Evolutionary conservation across 2,888 invertebrate genomes (phyloP), one percentile per base, ranked within the genome.

Genomic region (Tetropium fuscum): DNA sequence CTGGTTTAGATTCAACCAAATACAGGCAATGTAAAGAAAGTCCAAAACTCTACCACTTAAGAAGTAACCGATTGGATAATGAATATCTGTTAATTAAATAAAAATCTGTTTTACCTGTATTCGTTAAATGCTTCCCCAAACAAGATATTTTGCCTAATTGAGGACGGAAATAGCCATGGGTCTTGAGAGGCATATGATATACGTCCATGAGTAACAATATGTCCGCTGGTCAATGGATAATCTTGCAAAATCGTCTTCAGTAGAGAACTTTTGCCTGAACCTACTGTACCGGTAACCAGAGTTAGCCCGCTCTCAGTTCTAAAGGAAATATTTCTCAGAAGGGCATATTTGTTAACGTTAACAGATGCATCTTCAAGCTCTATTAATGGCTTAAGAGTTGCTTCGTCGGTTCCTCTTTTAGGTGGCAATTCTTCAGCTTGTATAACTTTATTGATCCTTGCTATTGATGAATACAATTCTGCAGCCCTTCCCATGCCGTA

Each of bases 401-500:
- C 60, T 45, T 66, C 61, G 25, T 65, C 65, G n/a, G 47, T 60
- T 5, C 36, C 38, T 10, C 49, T 49, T 18, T 58, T 54, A 7
- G 60, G 43, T 2, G 58, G 60, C 20, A 70, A 30, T 51, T 85
- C 84, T n/a, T 83, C 82, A 58, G 81, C 81, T 66, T 80, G 61
- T 72, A 85, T 78, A 49, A 84, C 89, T 77, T 78, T 85, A 82
- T 86, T 86, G 18, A 95, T 83, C 58, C 95, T 85, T 58, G 85
- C 86, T 56, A 92, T 86, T 2, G 93, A 90, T 44, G 95, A 91
- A 20, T 86, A 81, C 0, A 90, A 87, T 83, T 96, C 95, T 0
- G 94, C 91, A 36, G 90, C 85, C 83, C 91, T 90, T 0, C 91
- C 89, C 67, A 95, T 89, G 41, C 90, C 92, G 83, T 91, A 90